Percentiles rank a stretch among this genome's conserved stretches.
These are phyloP conservation scores for Cantharis flavilabris DNA, from an alignment of 2,888 invertebrate genomes.

Conservation along the genomic window DNA sequence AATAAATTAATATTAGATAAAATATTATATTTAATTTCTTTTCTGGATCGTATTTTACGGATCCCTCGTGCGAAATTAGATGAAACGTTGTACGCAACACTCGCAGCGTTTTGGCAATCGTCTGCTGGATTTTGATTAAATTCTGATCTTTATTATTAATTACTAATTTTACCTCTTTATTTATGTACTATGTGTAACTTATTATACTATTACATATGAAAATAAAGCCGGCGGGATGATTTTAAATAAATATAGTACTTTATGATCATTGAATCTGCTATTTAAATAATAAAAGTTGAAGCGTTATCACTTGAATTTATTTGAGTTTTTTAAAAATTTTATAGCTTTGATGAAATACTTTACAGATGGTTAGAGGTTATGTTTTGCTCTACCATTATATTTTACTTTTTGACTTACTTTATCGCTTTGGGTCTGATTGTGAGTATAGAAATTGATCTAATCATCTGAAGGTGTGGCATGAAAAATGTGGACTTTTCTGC, in stretches of 20 bases:
- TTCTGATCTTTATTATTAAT: too few relatives aligned
- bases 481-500: constrained; percentile 1
- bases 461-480: not conserved
- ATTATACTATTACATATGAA: too few relatives aligned
- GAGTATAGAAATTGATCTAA: not conserved
- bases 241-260: not conserved
- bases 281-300: not conserved
- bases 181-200: too few relatives aligned
- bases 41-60: too few relatives aligned
- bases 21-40: too few relatives aligned
- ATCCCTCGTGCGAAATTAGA: too few relatives aligned
- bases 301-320: not conserved
- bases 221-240: not conserved
- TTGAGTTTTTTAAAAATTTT: not conserved
- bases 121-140: too few relatives aligned
- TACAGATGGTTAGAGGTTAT: not conserved
- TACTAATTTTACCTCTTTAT: too few relatives aligned
- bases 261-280: not conserved
- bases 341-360: not conserved
- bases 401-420: not conserved
- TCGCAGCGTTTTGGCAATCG: too few relatives aligned
- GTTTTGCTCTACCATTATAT: not conserved
- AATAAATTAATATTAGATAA: too few relatives aligned
- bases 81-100: too few relatives aligned
- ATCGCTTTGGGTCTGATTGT: not conserved